Evolutionary conservation across 2,888 invertebrate genomes (phyloP), one percentile per base, ranked within the genome.

Genomic region (Drosophila demipolita): DNA sequence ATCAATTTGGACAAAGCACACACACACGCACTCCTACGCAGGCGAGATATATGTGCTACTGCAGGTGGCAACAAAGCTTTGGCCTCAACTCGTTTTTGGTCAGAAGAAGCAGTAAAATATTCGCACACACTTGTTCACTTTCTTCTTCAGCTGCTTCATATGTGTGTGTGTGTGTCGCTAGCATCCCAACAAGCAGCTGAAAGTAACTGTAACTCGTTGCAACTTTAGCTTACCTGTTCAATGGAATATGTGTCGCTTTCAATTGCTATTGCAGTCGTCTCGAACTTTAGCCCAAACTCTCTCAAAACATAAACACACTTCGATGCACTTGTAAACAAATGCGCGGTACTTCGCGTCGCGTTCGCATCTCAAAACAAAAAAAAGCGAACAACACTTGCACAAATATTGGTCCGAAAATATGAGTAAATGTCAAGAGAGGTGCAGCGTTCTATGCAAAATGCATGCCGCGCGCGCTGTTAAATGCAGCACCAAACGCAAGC

Each of bases 111-210:
- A 78, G 67, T 73, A 76, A 71, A 29, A 38, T 71, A 78, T 87
- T 76, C 65, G 82, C 85, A 89, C 84, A 89, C 82, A 87, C 87
- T 79, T 87, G 82, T 87, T 85, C 87, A 89, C 85, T 89, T 86
- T 86, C 85, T 89, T 85, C 87, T 86, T 58, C 63, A 66, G 57
- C 76, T 61, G 66, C 75, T 70, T 53, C 70, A 65, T 52, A 52
- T 62, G 54, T 40, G 29, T 38, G 8, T 62, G 33, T 73, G 45
- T 48, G 26, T 70, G 29, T 36, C 52, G 38, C 49, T 66, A 76
- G 82, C 80, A 73, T 79, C 82, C 53, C 73, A 72, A 58, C 70
- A 66, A 45, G 63, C 62, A 60, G 67, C 66, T 67, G 73, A 82
- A 88, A 89, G 89, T 89, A 84, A 82, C 89, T 82, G 89, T 87